A percentile compares a stretch with the other conserved stretches of the same genome.
Conservation (phyloP, 2,797 vertebrate genomes). For the Epinephelus awoara region DNA sequence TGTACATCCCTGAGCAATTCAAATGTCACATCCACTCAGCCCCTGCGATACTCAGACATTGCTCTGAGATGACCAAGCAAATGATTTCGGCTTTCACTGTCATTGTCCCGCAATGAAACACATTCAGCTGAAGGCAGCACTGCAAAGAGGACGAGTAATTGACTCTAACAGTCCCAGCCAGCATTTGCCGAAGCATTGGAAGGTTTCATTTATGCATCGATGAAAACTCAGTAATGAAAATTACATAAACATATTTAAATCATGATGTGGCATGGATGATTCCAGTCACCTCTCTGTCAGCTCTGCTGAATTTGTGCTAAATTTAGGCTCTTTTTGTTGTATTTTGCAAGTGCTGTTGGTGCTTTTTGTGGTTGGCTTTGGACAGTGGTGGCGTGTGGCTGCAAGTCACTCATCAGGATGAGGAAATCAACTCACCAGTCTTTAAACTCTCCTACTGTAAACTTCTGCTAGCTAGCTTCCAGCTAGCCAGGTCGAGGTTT, state of each 20-base stretch:
- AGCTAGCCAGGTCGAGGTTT: no score
- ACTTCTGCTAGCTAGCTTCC: no score
- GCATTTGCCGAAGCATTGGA: constrained; percentile 5
- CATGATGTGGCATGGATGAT: no score
- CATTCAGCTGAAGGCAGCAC: constrained; percentile 36
- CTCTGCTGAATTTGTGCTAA: no score
- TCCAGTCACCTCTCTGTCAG: no score
- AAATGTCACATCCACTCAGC: constrained; percentile 59
- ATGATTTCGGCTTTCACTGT: constrained; percentile 49
- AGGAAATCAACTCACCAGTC: no score
- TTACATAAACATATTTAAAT: constrained; percentile 13
- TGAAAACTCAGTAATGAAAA: constrained; percentile 16
- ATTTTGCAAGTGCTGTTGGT: no score
- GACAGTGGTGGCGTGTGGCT: no score
- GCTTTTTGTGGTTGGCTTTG: no score
- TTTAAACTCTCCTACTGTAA: no score
- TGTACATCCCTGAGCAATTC: constrained; percentile 45
- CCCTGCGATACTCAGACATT: constrained; percentile 38
- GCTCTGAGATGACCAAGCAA: constrained; percentile 56
- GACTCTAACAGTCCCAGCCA: constrained; percentile 33
- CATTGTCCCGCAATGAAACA: constrained; percentile 37
- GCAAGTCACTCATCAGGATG: no score
- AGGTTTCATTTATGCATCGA: constrained; percentile 17
- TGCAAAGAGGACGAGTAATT: constrained; percentile 33
- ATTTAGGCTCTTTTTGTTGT: no score